Evolutionary conservation across 2,888 invertebrate species (phyloP), one percentile per base, ranked within the genome.

Genomic region (Nezara viridula): DNA sequence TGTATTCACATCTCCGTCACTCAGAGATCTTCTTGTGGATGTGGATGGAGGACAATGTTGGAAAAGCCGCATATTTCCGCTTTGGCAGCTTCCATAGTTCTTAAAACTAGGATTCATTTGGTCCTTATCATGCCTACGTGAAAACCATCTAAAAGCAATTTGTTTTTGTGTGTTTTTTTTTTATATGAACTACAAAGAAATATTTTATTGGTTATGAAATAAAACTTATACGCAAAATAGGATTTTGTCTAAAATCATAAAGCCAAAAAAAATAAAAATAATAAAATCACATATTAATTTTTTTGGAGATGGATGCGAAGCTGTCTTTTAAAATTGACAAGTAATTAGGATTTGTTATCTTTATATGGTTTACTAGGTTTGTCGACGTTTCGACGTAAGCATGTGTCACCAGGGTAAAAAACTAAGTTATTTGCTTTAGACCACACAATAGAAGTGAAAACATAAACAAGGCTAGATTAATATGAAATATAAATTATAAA

Each of bases 71-170:
- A 47, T 81, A 9, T 81, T 81, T 40, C n/a, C n/a, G n/a, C n/a
- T 44, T 24, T 24, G 44, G 40, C n/a, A 81, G 14, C 44, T 81
- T n/a, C 81, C 81, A 16, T 81, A 81, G 81, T 81, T 47, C 44
- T 81, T 81, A n/a, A 81, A 12, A 24, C 24, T 44, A 27, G 77
- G 40, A 5, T 44, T 81, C n/a, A n/a, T 47, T 47, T n/a, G 81
- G 21, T 47, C 44, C 81, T n/a, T 24, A 44, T 44, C 40, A n/a
- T 4, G 2, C 66, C 37, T 73, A 73, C 19, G 66, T 47, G 81
- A 47, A 81, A 44, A 81, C 81, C 81, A 81, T 81, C 81, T 81
- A 81, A 47, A 81, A 81, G 81, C n/a, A 81, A 44, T 47, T 37
- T 81, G 81, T 81, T 81, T 81, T 44, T 44, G 81, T 40, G 37